Percentiles rank a stretch among this genome's conserved stretches.
Evolutionary conservation across 2,888 invertebrate genomes (phyloP).

Genomic region (Miltochrista miniata): DNA sequence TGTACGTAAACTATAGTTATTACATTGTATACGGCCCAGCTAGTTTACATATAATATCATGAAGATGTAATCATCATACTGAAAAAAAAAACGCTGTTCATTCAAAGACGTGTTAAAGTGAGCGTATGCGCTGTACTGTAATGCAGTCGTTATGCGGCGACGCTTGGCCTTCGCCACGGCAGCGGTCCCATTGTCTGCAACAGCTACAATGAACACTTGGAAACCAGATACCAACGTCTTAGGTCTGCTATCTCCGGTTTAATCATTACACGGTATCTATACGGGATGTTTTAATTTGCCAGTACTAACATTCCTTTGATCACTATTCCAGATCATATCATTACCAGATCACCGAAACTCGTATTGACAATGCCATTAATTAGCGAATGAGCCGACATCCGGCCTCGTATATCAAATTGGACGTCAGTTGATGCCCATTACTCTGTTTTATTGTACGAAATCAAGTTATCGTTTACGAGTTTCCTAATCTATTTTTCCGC

Average conservation of each 20-base stretch:
- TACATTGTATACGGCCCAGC: not conserved
- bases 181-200: conserved; percentile 68
- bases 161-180: conserved; percentile 78
- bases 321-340: conserved; percentile 13
- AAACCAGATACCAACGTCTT: conserved; percentile 75
- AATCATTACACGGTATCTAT: conserved; percentile 53
- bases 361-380: conserved; percentile 40
- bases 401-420: conserved; percentile 43
- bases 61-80: conserved; percentile 15
- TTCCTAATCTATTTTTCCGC: not conserved
- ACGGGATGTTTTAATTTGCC: conserved; percentile 50
- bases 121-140: conserved; percentile 46
- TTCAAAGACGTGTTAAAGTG: conserved; percentile 47
- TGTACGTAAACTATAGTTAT: too few relatives aligned
- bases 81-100: conserved; percentile 27
- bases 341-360: conserved; percentile 3
- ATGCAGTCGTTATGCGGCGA: conserved; percentile 73
- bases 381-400: conserved; percentile 47
- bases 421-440: conserved; percentile 45
- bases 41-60: conserved; percentile 19
- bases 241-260: conserved; percentile 60
- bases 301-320: conserved; percentile 15
- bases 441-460: not conserved
- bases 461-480: not conserved
- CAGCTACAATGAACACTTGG: conserved; percentile 73